These are phyloP conservation scores for Oncorhynchus tshawytscha DNA, from an alignment of 2,113 vertebrate genomes.

Conservation along the genomic window DNA sequence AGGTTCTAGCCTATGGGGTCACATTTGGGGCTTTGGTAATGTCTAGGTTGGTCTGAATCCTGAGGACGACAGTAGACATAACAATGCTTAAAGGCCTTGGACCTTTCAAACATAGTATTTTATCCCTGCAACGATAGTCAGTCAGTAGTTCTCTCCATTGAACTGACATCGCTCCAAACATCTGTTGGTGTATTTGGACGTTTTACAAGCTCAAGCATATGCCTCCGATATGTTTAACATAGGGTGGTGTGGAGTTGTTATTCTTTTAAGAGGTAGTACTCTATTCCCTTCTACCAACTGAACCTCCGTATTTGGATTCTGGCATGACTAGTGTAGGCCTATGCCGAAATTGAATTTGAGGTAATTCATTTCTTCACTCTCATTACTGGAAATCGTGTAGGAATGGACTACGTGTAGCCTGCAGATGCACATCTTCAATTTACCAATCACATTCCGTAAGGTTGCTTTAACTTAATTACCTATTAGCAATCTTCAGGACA, in stretches of 20 bases:
- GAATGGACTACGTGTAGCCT: too few relatives aligned
- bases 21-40: background rate
- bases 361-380: too few relatives aligned
- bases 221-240: background rate
- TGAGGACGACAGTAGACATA: background rate
- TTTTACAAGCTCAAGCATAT: background rate
- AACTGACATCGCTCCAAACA: background rate
- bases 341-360: too few relatives aligned
- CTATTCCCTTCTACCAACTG: background rate
- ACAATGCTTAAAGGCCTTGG: constrained; percentile 7
- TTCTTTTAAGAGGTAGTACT: background rate
- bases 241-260: background rate
- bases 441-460: background rate
- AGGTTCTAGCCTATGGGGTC: too few relatives aligned
- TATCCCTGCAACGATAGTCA: background rate
- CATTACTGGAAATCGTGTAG: too few relatives aligned
- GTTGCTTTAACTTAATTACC: background rate
- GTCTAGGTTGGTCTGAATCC: background rate
- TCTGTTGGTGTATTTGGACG: background rate
- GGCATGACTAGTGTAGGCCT: too few relatives aligned
- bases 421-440: too few relatives aligned
- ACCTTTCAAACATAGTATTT: background rate
- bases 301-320: background rate
- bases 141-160: background rate
- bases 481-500: background rate